A percentile compares a stretch with the other conserved stretches of the same genome.
These are phyloP conservation scores for Dichetophora obliterata DNA, from an alignment of 2,888 invertebrate genomes.

Conservation along the genomic window DNA sequence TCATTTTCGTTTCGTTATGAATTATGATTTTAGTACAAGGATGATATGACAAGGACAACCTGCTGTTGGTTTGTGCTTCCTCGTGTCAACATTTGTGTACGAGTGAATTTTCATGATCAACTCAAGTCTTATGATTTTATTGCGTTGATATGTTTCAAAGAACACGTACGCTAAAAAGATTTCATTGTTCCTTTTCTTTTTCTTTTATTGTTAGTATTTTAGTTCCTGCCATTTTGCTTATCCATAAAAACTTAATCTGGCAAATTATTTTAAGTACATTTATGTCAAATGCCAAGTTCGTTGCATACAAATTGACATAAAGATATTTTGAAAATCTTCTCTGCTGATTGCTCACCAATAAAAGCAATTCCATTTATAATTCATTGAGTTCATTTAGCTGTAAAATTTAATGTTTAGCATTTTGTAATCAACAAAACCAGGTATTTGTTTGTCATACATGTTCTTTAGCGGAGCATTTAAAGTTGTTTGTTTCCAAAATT, in stretches of 20 bases:
- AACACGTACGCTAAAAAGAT: not conserved
- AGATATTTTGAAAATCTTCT: not conserved
- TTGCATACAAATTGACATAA: conserved; percentile 28
- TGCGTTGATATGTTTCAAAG: not conserved
- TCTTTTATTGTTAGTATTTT: not conserved
- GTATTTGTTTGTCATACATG: conserved; percentile 6
- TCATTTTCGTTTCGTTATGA: not conserved
- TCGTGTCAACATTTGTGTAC: too few species aligned
- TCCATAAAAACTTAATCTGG: conserved; percentile 43
- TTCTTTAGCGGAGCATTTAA: not conserved
- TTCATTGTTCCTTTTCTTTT: not conserved
- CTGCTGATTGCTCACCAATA: conserved; percentile 12
- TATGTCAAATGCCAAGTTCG: conserved; percentile 6
- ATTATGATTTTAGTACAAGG: not conserved
- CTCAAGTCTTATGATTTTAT: not conserved
- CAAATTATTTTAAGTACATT: conserved; percentile 14
- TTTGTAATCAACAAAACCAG: not conserved
- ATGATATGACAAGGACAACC: too few species aligned
- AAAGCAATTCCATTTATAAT: conserved; percentile 20
- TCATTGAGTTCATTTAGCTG: not conserved
- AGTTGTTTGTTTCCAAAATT: too few species aligned
- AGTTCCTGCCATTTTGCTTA: conserved; percentile 3
- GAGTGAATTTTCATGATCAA: too few species aligned
- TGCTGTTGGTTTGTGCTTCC: too few species aligned
- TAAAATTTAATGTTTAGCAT: not conserved